phyloP scores from a whole-genome alignment of 2,888 invertebrate species.

The Drosophila tripunctata region DNA sequence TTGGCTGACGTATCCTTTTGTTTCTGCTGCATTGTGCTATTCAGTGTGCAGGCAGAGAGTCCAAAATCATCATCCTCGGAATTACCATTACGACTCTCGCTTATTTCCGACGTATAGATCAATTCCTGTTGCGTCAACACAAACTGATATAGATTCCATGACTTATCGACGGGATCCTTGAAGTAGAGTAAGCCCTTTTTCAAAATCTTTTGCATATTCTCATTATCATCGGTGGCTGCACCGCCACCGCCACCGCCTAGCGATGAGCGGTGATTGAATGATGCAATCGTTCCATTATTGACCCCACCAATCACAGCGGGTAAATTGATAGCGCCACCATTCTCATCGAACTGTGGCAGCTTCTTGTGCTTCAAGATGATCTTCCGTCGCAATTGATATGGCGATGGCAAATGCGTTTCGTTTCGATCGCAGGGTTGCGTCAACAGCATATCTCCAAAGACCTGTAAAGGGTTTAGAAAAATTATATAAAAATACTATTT shows the following conservation, averaged over 20 bases:
- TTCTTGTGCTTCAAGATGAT: slow-evolving; percentile 97
- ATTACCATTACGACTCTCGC: slow-evolving; percentile 86
- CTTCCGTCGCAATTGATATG: slow-evolving; percentile 90
- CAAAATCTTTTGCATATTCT: slow-evolving; percentile 92
- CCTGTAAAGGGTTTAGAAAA: slow-evolving; percentile 37
- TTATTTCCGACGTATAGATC: slow-evolving; percentile 88
- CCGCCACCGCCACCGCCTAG: slow-evolving; percentile 58
- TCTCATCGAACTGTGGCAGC: slow-evolving; percentile 94
- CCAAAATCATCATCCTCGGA: slow-evolving; percentile 86
- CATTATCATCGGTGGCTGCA: slow-evolving; percentile 85
- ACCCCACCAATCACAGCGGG: slow-evolving; percentile 38
- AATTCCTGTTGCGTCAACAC: slow-evolving; percentile 94
- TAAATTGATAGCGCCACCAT: slow-evolving; percentile 48
- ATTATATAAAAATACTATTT: not conserved
- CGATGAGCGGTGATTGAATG: slow-evolving; percentile 73
- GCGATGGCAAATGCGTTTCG: slow-evolving; percentile 92
- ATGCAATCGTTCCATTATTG: slow-evolving; percentile 67
- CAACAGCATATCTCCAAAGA: slow-evolving; percentile 91
- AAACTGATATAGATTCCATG: slow-evolving; percentile 97
- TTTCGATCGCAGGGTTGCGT: slow-evolving; percentile 91
- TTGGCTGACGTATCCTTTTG: slow-evolving; percentile 89
- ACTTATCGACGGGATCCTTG: slow-evolving; percentile 94
- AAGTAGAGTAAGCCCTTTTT: slow-evolving; percentile 95
- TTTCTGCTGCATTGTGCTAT: slow-evolving; percentile 84
- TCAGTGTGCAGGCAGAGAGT: slow-evolving; percentile 43